phyloP scores from a whole-genome alignment of 2,797 vertebrate species.

The Aplochiton taeniatus region DNA sequence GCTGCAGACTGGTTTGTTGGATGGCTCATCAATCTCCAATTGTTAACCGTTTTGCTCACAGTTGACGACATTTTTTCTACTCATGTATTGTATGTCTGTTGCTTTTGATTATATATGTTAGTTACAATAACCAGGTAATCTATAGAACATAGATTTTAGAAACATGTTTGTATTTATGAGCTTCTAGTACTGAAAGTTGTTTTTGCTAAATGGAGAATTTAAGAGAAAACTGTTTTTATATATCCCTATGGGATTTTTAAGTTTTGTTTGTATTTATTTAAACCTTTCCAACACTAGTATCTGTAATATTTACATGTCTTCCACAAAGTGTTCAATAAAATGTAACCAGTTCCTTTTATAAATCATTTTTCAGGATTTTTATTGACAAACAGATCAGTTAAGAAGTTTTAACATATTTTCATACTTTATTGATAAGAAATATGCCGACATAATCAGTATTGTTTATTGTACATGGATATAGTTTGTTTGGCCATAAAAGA shows the following conservation, averaged over 20 bases:
- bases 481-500: too few relatives aligned
- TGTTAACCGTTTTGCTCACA: slow-evolving; percentile 69
- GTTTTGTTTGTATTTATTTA: slow-evolving; percentile 84
- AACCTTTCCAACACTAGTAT: slow-evolving; percentile 83
- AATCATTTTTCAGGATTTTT: slow-evolving; percentile 28
- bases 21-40: slow-evolving; percentile 70
- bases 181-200: slow-evolving; percentile 81
- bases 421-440: too few relatives aligned
- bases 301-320: slow-evolving; percentile 87
- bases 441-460: too few relatives aligned
- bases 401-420: too few relatives aligned
- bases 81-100: slow-evolving; percentile 74
- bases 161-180: slow-evolving; percentile 94
- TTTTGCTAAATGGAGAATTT: slow-evolving; percentile 86
- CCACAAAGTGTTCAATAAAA: slow-evolving; percentile 86
- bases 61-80: slow-evolving; percentile 74
- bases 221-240: slow-evolving; percentile 91
- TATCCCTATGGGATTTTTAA: slow-evolving; percentile 99
- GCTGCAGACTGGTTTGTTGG: slow-evolving; percentile 80
- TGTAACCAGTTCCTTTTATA: slow-evolving; percentile 79
- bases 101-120: slow-evolving; percentile 80
- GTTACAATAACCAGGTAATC: slow-evolving; percentile 80
- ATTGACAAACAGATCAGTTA: too few relatives aligned
- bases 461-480: too few relatives aligned
- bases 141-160: slow-evolving; percentile 85